Percentiles rank a stretch among this genome's conserved stretches.
phyloP scores from a whole-genome alignment of 2,113 vertebrate species.

The Cinclus mexicanus region DNA sequence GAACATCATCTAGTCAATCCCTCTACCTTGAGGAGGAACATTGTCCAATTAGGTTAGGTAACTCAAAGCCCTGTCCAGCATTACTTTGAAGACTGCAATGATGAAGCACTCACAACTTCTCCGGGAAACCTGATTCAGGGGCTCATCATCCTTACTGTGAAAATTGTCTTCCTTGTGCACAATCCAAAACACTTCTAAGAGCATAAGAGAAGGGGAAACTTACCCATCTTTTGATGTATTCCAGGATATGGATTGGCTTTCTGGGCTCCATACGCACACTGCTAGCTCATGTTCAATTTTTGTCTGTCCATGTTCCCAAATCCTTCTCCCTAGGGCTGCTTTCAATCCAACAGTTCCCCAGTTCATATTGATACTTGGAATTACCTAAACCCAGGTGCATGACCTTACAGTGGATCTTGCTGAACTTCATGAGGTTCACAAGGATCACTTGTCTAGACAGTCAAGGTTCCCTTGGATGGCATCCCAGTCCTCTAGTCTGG shows the following conservation, averaged over 20 bases:
- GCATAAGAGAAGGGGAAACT: not conserved
- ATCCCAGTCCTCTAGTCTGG: not conserved
- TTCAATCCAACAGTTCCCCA: not conserved
- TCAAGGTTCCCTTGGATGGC: too few relatives aligned
- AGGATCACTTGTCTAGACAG: not conserved
- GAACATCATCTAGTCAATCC: not conserved
- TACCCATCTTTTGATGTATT: not conserved
- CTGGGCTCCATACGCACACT: not conserved
- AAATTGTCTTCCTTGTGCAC: not conserved
- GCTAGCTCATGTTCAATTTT: not conserved
- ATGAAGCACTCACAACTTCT: not conserved
- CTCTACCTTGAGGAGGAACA: not conserved
- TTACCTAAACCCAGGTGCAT: not conserved
- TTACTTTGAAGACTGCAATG: not conserved
- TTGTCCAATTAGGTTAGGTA: fast-evolving
- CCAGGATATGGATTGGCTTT: not conserved
- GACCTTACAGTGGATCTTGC: not conserved
- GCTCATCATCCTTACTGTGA: not conserved
- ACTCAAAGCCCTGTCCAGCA: not conserved
- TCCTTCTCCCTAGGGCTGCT: not conserved
- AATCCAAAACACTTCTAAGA: not conserved
- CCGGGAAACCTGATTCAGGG: not conserved
- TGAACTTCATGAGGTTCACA: not conserved
- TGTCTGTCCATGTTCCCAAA: not conserved
- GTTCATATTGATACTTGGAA: not conserved